Base-by-base conservation (phyloP, 2,113 vertebrate genomes). In the Periophthalmodon schlosseri region DNA sequence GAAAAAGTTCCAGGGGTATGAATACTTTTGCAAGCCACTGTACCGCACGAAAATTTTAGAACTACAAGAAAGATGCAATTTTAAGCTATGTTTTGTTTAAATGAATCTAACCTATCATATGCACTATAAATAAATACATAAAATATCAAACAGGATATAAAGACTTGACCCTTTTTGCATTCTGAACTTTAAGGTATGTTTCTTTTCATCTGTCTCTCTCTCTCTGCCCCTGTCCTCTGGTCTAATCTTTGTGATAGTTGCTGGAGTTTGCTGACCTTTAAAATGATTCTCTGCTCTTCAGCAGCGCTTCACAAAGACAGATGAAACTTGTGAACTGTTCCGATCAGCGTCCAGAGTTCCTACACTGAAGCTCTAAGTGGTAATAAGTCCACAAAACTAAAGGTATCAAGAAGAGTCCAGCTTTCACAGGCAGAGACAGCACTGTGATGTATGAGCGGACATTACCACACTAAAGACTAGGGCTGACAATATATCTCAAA, bases 211-310 rank as follows among this genome's bases (percentile, higher is more conserved):
- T 44, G 5, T 44, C 39, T 44, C 39, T 10, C 39, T 44, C 39
- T 10, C 36, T 39, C 36, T 9, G 36, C 8, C 39, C 39, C 39
- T 44, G 36, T 44, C 39, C 39, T 44, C 56, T 46, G 61, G 34
- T 63, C 66, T 6, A 44, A 21, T 46, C 14, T 44, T 18, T 4
- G 21, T 61, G 46, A 7, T 4, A n/a, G n/a, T 15, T 47, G 68
- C n/a, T 23, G 58, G 46, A 69, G 67, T 84, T 44, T 73, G 54
- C 76, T 70, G 82, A 89, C 72, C 77, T 84, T 77, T 63, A 67
- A 87, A 85, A 60, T 44, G 70, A 65, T 64, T 28, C 18, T 49
- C 68, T 75, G 6, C 71, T 28, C 64, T 69, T 78, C n/a, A 68
- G 39, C 4, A 16, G 47, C 67, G 54, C 60, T 72, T 82, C 68